Evolutionary conservation across 2,797 vertebrate species (phyloP).

Genomic region (Glossophaga mutica): DNA sequence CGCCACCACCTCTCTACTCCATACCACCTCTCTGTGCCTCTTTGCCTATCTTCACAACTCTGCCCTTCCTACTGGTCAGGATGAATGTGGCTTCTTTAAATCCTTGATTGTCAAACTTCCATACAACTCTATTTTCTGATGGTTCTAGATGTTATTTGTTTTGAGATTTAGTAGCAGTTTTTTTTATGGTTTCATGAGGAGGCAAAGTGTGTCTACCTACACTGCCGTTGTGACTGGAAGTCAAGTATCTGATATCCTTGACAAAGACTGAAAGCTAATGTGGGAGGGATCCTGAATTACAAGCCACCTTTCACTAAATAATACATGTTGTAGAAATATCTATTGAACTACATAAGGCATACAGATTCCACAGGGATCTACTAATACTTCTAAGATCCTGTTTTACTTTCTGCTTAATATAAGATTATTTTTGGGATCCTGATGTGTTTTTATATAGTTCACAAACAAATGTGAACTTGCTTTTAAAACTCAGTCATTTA

Average conservation of each 20-base stretch:
- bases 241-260: not conserved
- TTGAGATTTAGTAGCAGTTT: too few relatives aligned
- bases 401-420: not conserved
- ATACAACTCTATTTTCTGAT: too few relatives aligned
- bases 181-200: too few relatives aligned
- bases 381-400: not conserved
- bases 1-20: too few relatives aligned
- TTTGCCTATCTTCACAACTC: too few relatives aligned
- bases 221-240: too few relatives aligned
- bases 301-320: constrained; percentile 21
- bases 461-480: not conserved
- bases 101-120: too few relatives aligned
- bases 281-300: not conserved
- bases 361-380: not conserved
- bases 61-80: too few relatives aligned
- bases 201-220: too few relatives aligned
- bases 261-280: not conserved
- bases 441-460: not conserved
- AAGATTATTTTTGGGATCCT: not conserved
- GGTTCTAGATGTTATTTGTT: too few relatives aligned
- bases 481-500: not conserved
- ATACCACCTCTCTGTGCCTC: too few relatives aligned
- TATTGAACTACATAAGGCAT: not conserved
- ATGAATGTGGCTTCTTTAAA: too few relatives aligned
- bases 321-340: not conserved